phyloP scores from a whole-genome alignment of 2,113 vertebrate genomes.

The Polyodon spathula region DNA sequence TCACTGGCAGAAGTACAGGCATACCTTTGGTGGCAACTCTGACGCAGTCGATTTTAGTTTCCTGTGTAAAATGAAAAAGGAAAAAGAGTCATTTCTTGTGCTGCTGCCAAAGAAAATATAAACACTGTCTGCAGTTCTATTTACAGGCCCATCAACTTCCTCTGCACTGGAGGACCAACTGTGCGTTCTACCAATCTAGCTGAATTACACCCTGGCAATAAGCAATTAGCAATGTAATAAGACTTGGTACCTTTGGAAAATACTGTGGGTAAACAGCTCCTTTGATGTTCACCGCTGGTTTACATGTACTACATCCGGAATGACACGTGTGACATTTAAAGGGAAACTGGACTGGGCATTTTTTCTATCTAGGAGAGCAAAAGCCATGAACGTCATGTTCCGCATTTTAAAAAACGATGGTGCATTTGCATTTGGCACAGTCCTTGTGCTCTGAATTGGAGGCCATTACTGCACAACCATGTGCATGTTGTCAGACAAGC shows the following conservation, averaged over 20 bases:
- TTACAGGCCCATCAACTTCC: background rate
- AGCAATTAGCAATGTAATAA: conserved; percentile 11
- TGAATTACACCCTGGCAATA: conserved; percentile 14
- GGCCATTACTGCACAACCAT: conserved; percentile 28
- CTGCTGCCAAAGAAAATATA: conserved; percentile 27
- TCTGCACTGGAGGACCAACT: background rate
- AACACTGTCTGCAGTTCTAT: conserved; percentile 6
- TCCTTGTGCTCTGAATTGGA: conserved; percentile 21
- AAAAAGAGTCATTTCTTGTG: conserved; percentile 32
- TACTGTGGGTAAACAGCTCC: conserved; percentile 1
- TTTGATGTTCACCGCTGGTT: conserved; percentile 18
- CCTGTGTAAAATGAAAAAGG: conserved; percentile 67
- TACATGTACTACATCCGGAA: conserved; percentile 8
- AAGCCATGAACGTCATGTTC: conserved; percentile 22
- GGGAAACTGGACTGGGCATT: conserved; percentile 8
- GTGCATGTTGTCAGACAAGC: conserved; percentile 28
- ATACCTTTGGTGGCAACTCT: conserved; percentile 94
- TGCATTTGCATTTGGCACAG: conserved; percentile 25
- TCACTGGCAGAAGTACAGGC: conserved; percentile 17
- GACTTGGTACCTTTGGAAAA: conserved; percentile 1
- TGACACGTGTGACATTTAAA: background rate
- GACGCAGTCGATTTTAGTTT: conserved; percentile 98
- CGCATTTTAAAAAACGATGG: conserved; percentile 29
- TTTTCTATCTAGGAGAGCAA: conserved; percentile 18
- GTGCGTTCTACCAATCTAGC: conserved; percentile 1